Evolutionary conservation across 2,797 vertebrate species (phyloP).

Genomic region (Eulemur albifrons): DNA sequence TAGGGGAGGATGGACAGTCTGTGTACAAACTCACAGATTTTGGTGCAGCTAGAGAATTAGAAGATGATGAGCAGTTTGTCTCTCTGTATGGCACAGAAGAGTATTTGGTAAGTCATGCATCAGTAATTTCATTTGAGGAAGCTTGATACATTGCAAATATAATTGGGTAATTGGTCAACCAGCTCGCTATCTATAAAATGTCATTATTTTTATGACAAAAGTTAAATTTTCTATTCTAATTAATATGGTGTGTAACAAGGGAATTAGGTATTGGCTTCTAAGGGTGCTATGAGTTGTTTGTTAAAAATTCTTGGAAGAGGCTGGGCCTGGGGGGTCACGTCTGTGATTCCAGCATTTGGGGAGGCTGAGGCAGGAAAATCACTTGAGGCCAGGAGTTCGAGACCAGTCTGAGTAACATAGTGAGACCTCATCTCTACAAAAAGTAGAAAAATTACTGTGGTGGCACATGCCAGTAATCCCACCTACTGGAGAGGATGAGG

Average conservation of each 20-base stretch:
- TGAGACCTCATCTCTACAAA: neutral
- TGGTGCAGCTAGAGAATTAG: constrained; percentile 95
- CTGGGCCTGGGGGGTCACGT: no score
- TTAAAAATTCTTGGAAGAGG: neutral
- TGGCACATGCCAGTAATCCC: no score
- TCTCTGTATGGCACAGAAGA: constrained; percentile 98
- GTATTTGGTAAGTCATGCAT: constrained; percentile 87
- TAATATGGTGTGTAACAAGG: neutral
- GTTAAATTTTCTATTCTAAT: constrained; percentile 13
- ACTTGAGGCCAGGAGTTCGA: neutral
- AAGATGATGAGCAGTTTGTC: constrained; percentile 98
- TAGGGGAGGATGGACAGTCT: constrained; percentile 95
- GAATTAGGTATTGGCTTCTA: neutral
- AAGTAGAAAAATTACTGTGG: neutral
- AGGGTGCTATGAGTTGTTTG: neutral
- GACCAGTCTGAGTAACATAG: neutral
- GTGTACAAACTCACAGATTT: constrained; percentile 99
- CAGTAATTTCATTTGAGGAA: constrained; percentile 29
- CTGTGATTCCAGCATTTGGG: neutral
- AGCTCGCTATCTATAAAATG: neutral
- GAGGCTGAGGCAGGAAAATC: neutral
- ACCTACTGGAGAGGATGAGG: neutral
- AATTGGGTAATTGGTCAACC: constrained; percentile 13
- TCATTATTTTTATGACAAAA: neutral
- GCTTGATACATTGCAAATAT: neutral